Evolutionary conservation across 1,140 invertebrate genomes (phyloP), one percentile per base, ranked within the genome.

Genomic region (Drosophila chauvacae): DNA sequence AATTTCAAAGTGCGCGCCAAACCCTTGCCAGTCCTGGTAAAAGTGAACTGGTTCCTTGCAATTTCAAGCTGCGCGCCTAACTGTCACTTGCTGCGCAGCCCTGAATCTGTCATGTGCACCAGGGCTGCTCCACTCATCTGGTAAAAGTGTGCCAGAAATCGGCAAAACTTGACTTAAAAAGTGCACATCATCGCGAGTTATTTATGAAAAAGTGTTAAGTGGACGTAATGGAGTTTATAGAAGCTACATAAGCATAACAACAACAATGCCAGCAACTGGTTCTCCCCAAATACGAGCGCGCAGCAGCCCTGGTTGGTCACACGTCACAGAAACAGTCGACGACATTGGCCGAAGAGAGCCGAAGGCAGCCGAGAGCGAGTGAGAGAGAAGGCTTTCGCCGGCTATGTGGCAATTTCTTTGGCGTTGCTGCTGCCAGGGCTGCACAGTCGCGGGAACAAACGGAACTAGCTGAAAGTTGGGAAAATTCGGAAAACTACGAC

Each of bases 391-490:
- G 53, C 51, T 81, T 66, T 77, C 57, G 78, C 80, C 80, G 80
- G 80, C 76, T 81, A 80, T 80, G 80, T 81, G 80, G 80, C 80
- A 81, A 55, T 81, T 81, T 81, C 60, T 66, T 61, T 37, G 51
- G 50, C 50, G 28, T 51, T 51, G 50, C 50, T 33, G 11, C 16
- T 18, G 41, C 30, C 23, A 60, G 55, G 55, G 63, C 44, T 48
- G 44, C 30, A 30, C 42, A 61, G 26, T 4, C 5, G 10, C 20
- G 23, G 14, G 1, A 41, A 11, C 10, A 10, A 39, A 6, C 55
- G 26, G 37, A 64, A 58, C 37, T 13, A 30, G 39, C 33, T 14
- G 20, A 3, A 11, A 42, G 16, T 14, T 41, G 0, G 59, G 20
- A 33, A 61, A 55, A 55, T 14, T 61, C n/a, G 20, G 23, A 41